Base-by-base conservation (phyloP, 2,888 invertebrate genomes). In the Lordiphosa fenestrarum region DNA sequence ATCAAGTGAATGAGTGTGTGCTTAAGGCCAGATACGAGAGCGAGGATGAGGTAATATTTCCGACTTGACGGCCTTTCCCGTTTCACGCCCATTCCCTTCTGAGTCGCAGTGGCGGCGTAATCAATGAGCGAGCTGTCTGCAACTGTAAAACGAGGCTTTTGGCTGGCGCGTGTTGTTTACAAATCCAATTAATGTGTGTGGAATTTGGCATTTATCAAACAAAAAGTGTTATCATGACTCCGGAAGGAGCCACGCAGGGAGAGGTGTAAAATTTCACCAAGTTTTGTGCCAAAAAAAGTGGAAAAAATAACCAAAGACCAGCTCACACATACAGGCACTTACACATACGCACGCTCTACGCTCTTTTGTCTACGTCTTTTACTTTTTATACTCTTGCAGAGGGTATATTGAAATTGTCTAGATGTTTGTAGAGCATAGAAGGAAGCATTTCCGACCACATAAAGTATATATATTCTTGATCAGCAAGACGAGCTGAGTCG, bases 281-380 rank as follows among this genome's bases (percentile, higher is more conserved):
- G 51, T 51, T 57, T 65, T 52, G 19, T 13, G 48, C 56, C 53
- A 58, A 64, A 57, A 30, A 40, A 56, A 68, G 19, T 36, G 47
- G 33, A 42, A 49, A 55, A 39, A 60, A 57, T 44, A 63, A 47
- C 56, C 63, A 57, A 51, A 65, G 66, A 65, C 66, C 66, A 66
- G 66, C 66, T 66, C 59, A 63, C 66, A 65, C 49, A 66, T 12
- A 59, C 44, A 53, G 51, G 59, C 42, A 25, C 25, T 40, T 25
- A 63, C 62, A 59, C 49, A 39, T 53, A 53, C 57, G 61, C 70
- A 64, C 55, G 38, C 63, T 64, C 65, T 81, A 73, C 73, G 75
- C 84, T 84, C 84, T 73, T 78, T 67, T 81, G 84, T 84, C 77
- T 81, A 78, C 77, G 84, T 77, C 73, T 78, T 84, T 84, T 81